Conservation (phyloP, 2,797 vertebrate species). For the Sus cebifrons region DNA sequence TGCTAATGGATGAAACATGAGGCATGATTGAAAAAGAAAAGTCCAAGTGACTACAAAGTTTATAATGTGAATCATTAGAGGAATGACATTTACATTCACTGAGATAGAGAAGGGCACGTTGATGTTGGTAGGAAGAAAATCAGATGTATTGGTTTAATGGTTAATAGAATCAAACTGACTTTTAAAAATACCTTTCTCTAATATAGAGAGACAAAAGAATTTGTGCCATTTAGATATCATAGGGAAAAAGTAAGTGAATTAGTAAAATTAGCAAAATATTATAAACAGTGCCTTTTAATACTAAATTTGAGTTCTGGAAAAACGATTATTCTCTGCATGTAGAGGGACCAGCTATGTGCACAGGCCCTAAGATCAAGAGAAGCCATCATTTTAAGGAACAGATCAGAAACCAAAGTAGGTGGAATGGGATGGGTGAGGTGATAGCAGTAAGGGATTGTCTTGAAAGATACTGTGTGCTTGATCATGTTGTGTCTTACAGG, state of each 20-base stretch:
- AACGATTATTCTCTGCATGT: background rate
- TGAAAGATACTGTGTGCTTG: background rate
- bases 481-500: background rate
- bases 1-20: background rate
- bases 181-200: background rate
- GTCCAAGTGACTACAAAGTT: background rate
- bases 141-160: background rate
- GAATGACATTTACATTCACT: slow-evolving; percentile 18
- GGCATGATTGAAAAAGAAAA: background rate
- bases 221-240: background rate
- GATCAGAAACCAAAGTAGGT: background rate
- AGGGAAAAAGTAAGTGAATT: slow-evolving; percentile 29
- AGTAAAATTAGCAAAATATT: background rate
- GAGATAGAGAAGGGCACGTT: background rate
- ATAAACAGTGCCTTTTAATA: background rate
- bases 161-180: background rate
- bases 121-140: background rate
- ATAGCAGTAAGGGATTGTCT: background rate
- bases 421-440: background rate
- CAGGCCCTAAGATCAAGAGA: background rate
- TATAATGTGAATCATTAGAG: background rate
- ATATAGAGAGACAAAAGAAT: background rate
- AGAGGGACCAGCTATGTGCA: background rate
- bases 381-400: background rate
- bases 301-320: background rate